phyloP scores from a whole-genome alignment of 1,140 invertebrate species.

The Papilio polyxenes region DNA sequence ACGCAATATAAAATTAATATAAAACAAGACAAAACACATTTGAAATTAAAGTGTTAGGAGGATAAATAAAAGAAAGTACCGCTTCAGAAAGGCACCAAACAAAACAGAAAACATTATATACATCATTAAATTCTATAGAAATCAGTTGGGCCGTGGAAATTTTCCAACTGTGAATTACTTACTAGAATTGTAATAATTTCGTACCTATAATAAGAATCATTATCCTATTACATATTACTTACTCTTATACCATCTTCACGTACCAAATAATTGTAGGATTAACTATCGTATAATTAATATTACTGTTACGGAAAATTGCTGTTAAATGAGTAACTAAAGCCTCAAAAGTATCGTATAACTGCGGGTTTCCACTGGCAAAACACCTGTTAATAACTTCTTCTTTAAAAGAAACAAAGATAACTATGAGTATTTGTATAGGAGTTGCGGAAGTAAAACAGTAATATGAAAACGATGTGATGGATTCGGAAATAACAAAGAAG shows the following conservation, averaged over 20 bases:
- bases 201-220: neutral
- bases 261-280: neutral
- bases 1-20: too few species aligned
- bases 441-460: neutral
- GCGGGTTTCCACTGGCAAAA: neutral
- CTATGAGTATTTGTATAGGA: neutral
- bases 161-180: neutral
- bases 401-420: neutral
- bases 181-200: neutral
- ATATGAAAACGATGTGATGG: neutral
- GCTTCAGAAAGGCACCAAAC: too few species aligned
- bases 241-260: neutral
- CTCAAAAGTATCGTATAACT: neutral
- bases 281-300: neutral
- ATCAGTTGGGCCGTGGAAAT: neutral
- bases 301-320: neutral
- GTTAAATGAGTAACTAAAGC: neutral
- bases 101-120: too few species aligned
- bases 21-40: too few species aligned
- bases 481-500: neutral
- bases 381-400: neutral
- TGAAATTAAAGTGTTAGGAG: too few species aligned
- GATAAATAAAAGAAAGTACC: too few species aligned
- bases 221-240: neutral
- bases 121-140: too few species aligned